A percentile compares a stretch with the other conserved stretches of the same genome.
phyloP scores from a whole-genome alignment of 2,113 vertebrate species.

The Carassius auratus region DNA sequence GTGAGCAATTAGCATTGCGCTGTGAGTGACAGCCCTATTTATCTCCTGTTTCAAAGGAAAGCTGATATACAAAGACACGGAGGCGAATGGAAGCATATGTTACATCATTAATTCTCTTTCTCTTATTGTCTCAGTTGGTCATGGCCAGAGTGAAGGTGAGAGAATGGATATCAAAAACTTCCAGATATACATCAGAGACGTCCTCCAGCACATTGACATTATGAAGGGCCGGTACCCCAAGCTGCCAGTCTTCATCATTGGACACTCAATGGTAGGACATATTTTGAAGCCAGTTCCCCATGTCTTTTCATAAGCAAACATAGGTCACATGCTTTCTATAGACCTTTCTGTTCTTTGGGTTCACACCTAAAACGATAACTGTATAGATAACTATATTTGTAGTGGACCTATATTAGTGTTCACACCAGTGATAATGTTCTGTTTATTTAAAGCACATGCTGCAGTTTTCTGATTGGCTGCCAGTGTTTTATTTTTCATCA shows the following conservation, averaged over 20 bases:
- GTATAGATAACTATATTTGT: not conserved
- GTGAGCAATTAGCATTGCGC: not conserved
- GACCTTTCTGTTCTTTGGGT: not conserved
- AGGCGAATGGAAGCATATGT: not conserved
- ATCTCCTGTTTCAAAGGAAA: not conserved
- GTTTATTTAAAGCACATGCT: no score
- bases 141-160: constrained; percentile 94
- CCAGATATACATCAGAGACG: constrained; percentile 88
- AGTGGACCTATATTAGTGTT: no score
- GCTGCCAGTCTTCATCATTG: constrained; percentile 88
- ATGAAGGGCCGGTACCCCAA: constrained; percentile 82
- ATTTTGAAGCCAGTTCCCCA: not conserved
- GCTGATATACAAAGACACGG: not conserved
- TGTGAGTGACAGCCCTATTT: constrained; percentile 9
- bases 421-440: no score
- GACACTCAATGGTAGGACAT: constrained; percentile 92
- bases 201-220: constrained; percentile 88
- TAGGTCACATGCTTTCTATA: not conserved
- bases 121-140: constrained; percentile 82
- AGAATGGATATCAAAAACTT: constrained; percentile 92
- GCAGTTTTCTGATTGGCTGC: no score
- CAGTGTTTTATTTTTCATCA: no score
- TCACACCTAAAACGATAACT: not conserved
- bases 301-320: constrained; percentile 9
- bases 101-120: not conserved